Conservation (phyloP, 2,113 vertebrate species). For the Taurulus bubalis region DNA sequence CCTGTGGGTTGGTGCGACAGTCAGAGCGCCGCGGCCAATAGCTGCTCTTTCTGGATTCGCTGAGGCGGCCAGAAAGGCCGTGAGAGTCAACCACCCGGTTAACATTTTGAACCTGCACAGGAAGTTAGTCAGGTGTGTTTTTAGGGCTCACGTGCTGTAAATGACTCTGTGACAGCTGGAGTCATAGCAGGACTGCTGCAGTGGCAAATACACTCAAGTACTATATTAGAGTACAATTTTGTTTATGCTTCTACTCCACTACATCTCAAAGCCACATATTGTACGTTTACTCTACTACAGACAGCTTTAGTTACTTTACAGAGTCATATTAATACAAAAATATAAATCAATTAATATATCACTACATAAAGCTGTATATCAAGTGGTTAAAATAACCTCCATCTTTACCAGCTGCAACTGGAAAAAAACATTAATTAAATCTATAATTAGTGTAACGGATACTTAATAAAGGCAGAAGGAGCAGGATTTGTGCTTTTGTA, state of each 20-base stretch:
- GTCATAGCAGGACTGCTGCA: not conserved
- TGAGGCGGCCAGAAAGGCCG: slow-evolving; percentile 36
- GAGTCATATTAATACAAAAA: not conserved
- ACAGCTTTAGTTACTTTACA: not conserved
- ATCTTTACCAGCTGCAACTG: too few relatives aligned
- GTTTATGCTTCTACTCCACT: not conserved
- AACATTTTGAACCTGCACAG: slow-evolving; percentile 62
- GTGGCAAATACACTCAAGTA: not conserved
- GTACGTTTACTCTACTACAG: not conserved
- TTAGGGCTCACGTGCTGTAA: slow-evolving; percentile 16
- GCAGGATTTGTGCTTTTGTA: not conserved
- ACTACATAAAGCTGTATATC: not conserved
- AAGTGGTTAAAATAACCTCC: too few relatives aligned
- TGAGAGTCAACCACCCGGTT: slow-evolving; percentile 49
- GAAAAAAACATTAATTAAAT: not conserved
- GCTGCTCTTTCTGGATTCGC: not conserved
- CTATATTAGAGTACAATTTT: not conserved
- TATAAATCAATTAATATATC: not conserved
- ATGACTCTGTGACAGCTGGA: not conserved
- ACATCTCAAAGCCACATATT: not conserved
- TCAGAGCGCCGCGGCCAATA: not conserved
- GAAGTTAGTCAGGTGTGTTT: slow-evolving; percentile 30
- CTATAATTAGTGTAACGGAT: not conserved
- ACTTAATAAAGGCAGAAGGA: not conserved
- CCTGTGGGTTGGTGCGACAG: slow-evolving; percentile 26